phyloP scores from a whole-genome alignment of 30 jellyfish, hydroid and myxozoan genomes.

The Aurelia aurita complex sp. Pacific region DNA sequence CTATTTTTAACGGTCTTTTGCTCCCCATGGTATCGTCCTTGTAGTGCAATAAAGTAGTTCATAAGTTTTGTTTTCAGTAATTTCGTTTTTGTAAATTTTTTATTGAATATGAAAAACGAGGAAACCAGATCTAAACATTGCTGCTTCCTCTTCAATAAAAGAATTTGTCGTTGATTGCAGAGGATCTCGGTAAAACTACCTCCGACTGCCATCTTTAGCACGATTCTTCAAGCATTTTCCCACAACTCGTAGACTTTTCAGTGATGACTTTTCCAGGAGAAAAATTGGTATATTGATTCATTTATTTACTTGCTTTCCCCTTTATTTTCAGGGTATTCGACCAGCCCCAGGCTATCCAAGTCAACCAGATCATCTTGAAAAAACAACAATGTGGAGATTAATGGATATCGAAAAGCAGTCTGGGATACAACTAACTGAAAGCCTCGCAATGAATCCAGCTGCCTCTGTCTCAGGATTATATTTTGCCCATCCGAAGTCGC shows the following conservation, averaged over 20 bases:
- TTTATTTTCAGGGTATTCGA: constrained; percentile 85
- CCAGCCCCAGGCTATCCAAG: constrained; percentile 99
- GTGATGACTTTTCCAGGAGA: background rate
- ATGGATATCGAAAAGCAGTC: constrained; percentile 69
- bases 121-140: no score
- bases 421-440: constrained; percentile 83
- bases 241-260: background rate
- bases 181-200: no score
- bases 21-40: no score
- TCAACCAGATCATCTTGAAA: constrained; percentile 97
- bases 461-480: constrained; percentile 98
- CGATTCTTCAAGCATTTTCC: background rate
- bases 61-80: no score
- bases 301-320: background rate
- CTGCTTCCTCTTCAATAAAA: no score
- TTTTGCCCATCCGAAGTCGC: constrained; percentile 94
- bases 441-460: constrained; percentile 97
- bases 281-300: background rate
- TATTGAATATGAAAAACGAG: no score
- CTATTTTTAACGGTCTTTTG: no score
- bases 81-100: no score
- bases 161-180: no score
- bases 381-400: constrained; percentile 87
- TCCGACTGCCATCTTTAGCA: no score
- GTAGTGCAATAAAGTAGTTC: no score